Percentiles rank a stretch among this genome's conserved stretches.
phyloP scores from a whole-genome alignment of 2,797 vertebrate genomes.

The Gymnothorax javanicus region DNA sequence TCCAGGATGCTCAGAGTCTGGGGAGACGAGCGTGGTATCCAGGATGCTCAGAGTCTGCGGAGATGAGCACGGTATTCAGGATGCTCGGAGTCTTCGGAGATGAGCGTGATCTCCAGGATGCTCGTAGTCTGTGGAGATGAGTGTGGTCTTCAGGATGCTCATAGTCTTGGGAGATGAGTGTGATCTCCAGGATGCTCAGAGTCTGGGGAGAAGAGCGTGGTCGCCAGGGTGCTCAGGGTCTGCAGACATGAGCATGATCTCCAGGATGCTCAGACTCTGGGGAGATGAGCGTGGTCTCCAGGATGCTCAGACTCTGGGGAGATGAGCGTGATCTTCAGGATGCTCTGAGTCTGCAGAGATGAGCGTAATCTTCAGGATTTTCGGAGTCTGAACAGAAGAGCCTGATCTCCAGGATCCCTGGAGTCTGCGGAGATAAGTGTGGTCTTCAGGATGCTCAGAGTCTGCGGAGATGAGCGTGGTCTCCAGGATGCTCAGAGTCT shows the following conservation, averaged over 20 bases:
- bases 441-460: no score
- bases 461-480: background rate
- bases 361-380: background rate
- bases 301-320: no score
- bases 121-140: background rate
- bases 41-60: background rate
- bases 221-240: background rate
- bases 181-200: no score
- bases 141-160: background rate
- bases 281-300: background rate
- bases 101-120: background rate
- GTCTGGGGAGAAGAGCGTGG: background rate
- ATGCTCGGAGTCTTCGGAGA: background rate
- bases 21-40: background rate
- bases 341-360: background rate
- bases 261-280: background rate
- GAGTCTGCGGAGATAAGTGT: background rate
- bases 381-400: background rate
- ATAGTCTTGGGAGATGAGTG: background rate
- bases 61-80: background rate
- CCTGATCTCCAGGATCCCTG: no score
- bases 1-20: background rate
- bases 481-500: background rate
- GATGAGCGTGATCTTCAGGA: background rate
- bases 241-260: background rate